Base-by-base conservation (phyloP, 1,140 invertebrate species). In the Drosophila pruinosa region DNA sequence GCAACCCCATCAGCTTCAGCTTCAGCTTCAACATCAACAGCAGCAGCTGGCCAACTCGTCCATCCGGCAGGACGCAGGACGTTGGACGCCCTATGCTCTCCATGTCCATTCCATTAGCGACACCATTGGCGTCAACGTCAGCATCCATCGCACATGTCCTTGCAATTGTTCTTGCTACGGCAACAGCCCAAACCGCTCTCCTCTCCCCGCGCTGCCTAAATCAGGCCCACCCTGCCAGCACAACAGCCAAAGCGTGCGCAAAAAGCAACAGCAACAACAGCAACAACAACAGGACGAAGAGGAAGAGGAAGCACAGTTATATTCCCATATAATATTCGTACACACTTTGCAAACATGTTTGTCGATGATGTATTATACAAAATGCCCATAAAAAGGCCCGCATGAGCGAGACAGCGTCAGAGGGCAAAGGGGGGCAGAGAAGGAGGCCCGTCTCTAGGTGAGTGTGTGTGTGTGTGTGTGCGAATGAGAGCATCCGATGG, bases 291-390 rank as follows among this genome's bases (percentile, higher is more conserved):
- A 69, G 14, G 38, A 74, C 24, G 70, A 79, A 67, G 57, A 74
- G 74, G 50, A 79, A 73, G 68, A 80, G 64, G 65, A 71, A 75
- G 54, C 75, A 83, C 64, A 67, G 75, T 83, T 89, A 86, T 89
- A 89, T 89, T 89, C 86, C 85, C 80, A 89, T 89, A 89, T 89
- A 89, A 89, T 89, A 89, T 89, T 89, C 86, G 86, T 89, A 89
- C 76, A 85, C 76, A 89, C 85, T 89, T 89, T 89, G 85, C 85
- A 89, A 89, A 89, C 79, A 89, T 89, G 85, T 89, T 89, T 89
- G 85, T 89, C 83, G 85, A 89, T 89, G 85, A 89, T 89, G 85
- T 89, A 89, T 89, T 89, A 89, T 89, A 89, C 85, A 89, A 89
- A 89, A 89, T 88, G 78, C 82, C 82, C 82, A 88, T 88, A 88